phyloP scores from a whole-genome alignment of 2,797 vertebrate species.

The Phalloptychus januarius region DNA sequence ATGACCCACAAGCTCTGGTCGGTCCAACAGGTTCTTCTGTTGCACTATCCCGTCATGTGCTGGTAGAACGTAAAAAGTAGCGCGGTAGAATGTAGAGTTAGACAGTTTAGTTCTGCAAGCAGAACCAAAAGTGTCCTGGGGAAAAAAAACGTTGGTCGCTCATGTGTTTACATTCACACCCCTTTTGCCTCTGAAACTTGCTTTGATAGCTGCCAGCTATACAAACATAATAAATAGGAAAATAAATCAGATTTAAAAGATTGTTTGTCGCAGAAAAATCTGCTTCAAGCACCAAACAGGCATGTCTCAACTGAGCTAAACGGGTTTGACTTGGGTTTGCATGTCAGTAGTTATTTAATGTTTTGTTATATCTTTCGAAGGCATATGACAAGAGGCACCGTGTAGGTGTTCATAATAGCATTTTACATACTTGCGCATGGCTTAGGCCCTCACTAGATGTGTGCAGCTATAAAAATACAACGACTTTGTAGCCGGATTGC shows the following conservation, averaged over 20 bases:
- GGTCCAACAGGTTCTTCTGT: background rate
- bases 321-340: background rate
- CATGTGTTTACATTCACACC: background rate
- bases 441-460: slow-evolving; percentile 17
- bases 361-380: background rate
- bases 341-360: background rate
- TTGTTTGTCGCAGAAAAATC: background rate
- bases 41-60: background rate
- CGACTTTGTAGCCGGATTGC: slow-evolving; percentile 61
- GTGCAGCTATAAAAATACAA: slow-evolving; percentile 56
- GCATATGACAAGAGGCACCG: background rate
- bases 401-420: slow-evolving; percentile 2
- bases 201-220: background rate
- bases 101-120: no score
- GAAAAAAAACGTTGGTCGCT: background rate
- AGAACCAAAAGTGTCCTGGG: background rate
- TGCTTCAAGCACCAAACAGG: background rate
- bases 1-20: background rate
- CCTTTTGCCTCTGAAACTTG: background rate
- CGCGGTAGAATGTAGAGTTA: no score
- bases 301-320: background rate
- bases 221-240: background rate
- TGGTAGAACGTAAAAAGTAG: no score
- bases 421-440: slow-evolving; percentile 30
- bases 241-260: background rate